Conservation (phyloP, 2,113 vertebrate species). For the Oreochromis spilurus region DNA sequence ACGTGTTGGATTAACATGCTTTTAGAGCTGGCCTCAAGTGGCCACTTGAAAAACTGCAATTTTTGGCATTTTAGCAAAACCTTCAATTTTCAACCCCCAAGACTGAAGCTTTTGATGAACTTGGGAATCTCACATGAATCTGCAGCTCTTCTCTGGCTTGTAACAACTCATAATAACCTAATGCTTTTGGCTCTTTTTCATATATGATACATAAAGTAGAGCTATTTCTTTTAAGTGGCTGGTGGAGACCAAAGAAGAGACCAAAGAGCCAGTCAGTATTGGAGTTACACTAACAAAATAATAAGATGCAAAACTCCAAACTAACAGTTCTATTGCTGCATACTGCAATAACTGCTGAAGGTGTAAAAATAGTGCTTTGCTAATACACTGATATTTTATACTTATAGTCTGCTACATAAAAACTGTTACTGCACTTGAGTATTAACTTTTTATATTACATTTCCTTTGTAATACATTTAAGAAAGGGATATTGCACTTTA, state of each 20-base stretch:
- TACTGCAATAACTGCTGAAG: background rate
- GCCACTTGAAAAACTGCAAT: background rate
- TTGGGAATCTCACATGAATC: background rate
- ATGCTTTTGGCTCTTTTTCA: background rate
- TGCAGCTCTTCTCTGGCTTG: background rate
- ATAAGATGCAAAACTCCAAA: background rate
- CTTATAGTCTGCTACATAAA: background rate
- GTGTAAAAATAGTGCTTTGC: background rate
- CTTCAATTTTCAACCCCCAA: background rate
- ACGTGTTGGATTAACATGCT: background rate
- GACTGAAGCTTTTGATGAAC: background rate
- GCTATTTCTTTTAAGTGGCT: background rate
- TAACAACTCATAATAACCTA: background rate
- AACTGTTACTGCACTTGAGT: background rate
- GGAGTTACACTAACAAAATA: background rate
- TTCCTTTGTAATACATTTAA: background rate
- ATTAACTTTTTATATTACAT: background rate
- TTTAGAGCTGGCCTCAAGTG: background rate
- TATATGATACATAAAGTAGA: background rate
- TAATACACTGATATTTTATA: background rate
- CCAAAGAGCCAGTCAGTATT: background rate
- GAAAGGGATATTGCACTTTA: background rate
- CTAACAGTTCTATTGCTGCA: background rate
- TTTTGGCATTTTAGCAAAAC: background rate
- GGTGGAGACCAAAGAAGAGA: background rate